phyloP scores from a whole-genome alignment of 1,140 invertebrate species.

The Atta texana region DNA sequence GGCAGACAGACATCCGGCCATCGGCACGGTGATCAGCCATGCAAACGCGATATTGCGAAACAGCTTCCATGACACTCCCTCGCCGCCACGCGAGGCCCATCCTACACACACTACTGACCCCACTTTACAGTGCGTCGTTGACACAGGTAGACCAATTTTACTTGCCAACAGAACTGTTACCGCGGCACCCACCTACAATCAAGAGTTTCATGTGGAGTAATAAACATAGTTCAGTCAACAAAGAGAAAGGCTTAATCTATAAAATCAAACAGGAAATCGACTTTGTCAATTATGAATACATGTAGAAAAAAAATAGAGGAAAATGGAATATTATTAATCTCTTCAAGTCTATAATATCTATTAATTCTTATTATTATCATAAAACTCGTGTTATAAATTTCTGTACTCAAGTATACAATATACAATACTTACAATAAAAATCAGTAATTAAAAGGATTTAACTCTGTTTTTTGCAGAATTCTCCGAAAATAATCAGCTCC shows the following conservation, averaged over 20 bases:
- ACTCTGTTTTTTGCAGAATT: neutral
- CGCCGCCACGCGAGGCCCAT: constrained; percentile 85
- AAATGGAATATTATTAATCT: neutral
- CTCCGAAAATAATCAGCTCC: neutral
- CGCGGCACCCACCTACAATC: constrained; percentile 92
- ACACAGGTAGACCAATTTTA: constrained; percentile 98
- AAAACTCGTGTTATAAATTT: neutral
- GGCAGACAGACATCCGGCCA: constrained; percentile 94
- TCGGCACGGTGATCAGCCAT: constrained; percentile 98
- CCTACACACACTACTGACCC: constrained; percentile 98
- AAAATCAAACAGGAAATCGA: neutral
- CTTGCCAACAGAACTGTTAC: constrained; percentile 98
- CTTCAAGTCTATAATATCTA: neutral
- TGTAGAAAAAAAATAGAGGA: neutral
- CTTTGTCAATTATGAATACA: neutral
- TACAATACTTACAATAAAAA: neutral
- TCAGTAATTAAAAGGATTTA: neutral
- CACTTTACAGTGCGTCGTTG: constrained; percentile 99
- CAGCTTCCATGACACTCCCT: constrained; percentile 96
- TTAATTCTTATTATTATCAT: neutral
- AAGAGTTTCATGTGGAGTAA: constrained; percentile 32
- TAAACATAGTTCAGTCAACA: neutral
- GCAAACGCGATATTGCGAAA: constrained; percentile 97
- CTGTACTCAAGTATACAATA: neutral
- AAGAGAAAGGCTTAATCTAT: neutral